Evolutionary conservation across 2,797 vertebrate species (phyloP), one percentile per base, ranked within the genome.

Genomic region (Enteromius afrohamiltoni): DNA sequence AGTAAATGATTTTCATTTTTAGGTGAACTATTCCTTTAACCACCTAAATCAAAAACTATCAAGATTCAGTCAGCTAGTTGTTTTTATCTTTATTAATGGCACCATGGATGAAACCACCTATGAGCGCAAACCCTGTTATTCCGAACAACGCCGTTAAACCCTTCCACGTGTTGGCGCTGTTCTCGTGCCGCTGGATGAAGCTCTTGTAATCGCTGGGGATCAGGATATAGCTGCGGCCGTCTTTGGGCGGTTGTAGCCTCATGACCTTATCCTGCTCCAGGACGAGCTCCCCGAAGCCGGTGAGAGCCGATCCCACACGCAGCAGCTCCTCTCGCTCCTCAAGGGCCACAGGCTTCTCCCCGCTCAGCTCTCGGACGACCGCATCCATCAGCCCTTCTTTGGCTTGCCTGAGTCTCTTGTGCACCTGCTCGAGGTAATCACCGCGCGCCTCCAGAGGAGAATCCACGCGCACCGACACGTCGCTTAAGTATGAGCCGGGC

Each of bases 241-340:
- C 90, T 85, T 64, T 85, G 0, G 95, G 94, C 16, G 93, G 89
- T 85, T 90, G 93, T 65, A 95, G 88, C 77, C 89, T 93, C 85
- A 94, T 89, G 69, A 88, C 88, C 21, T 83, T 82, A 0, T 90
- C 92, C 4, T 88, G 90, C 68, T 94, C 94, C 77, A 95, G 89
- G 68, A 94, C 91, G 76, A 95, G 90, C 90, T 95, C 94, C 6
- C 95, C 95, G 5, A 95, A 94, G 2, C 91, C 93, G 0, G 92
- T 95, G 84, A 95, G 14, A 8, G 77, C 87, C 86, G 86, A 89
- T 34, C 93, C 95, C 45, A 93, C 92, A 0, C 85, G 87, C 75
- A 95, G 91, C 84, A 95, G 51, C 91, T 94, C 92, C 85, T 95
- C 95, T 0, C 79, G 87, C 87, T 94, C 93, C 81, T 90, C 90